phyloP scores from a whole-genome alignment of 35 echinoderm and acorn worm genomes.

The Anneissia japonica region DNA sequence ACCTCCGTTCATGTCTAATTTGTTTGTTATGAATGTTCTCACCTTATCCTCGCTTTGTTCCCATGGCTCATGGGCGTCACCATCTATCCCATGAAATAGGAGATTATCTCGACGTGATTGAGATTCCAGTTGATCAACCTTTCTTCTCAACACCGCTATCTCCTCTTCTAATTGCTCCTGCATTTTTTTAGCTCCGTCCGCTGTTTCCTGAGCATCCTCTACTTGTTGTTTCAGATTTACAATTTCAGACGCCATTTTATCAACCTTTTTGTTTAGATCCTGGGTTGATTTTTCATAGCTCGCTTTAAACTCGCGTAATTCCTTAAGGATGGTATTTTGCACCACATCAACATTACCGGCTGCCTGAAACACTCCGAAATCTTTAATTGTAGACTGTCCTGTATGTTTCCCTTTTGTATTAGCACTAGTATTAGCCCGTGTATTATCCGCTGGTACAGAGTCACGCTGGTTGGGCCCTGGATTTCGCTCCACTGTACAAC shows the following conservation, averaged over 20 bases:
- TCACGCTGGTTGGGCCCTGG: not conserved
- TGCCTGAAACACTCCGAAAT: not conserved
- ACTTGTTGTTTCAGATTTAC: not conserved
- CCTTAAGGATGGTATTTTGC: not conserved
- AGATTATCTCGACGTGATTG: not conserved
- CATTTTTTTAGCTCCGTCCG: not conserved
- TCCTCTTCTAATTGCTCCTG: not conserved
- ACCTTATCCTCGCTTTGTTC: not conserved
- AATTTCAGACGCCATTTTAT: not conserved
- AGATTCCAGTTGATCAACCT: not conserved
- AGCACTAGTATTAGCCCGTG: not conserved
- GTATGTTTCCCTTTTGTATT: not conserved
- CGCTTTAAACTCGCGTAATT: not conserved
- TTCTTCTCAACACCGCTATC: not conserved
- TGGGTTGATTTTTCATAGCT: not conserved
- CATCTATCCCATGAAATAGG: not conserved
- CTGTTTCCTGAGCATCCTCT: not conserved
- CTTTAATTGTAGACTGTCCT: not conserved
- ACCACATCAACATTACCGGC: not conserved
- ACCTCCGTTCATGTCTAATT: not conserved
- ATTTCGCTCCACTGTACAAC: not conserved
- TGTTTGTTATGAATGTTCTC: not conserved
- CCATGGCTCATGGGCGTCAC: not conserved
- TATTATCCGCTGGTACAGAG: not conserved
- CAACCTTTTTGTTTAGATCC: not conserved